Conservation (phyloP, 2,888 invertebrate genomes). For the Cenopis cana region DNA sequence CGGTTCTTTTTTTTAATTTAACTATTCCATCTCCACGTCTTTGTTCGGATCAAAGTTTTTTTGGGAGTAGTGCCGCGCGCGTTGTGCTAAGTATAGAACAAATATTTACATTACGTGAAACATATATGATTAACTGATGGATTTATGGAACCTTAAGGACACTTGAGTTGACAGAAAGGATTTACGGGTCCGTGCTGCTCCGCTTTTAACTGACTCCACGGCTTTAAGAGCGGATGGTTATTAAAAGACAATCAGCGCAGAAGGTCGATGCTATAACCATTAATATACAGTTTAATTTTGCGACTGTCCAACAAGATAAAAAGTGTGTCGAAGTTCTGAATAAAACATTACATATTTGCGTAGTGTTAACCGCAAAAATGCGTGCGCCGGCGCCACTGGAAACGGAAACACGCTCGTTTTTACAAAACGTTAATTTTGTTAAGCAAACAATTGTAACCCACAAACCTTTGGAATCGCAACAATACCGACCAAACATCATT, state of each 20-base stretch:
- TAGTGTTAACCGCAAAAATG: conserved; percentile 75
- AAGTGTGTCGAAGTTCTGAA: conserved; percentile 79
- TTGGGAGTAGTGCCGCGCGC: conserved; percentile 50
- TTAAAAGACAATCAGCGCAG: conserved; percentile 39
- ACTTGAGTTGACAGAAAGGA: conserved; percentile 60
- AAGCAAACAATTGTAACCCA: conserved; percentile 73
- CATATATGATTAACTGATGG: conserved; percentile 58
- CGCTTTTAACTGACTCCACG: conserved; percentile 55
- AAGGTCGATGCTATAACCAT: conserved; percentile 43
- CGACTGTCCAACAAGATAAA: conserved; percentile 53
- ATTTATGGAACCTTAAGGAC: conserved; percentile 68
- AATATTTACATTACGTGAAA: conserved; percentile 69
- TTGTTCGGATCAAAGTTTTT: conserved; percentile 66
- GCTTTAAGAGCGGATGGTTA: conserved; percentile 11
- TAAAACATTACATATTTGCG: conserved; percentile 63
- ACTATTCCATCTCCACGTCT: conserved; percentile 69
- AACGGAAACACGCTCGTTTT: conserved; percentile 73
- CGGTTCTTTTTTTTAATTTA: conserved; percentile 69
- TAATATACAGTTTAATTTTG: conserved; percentile 53
- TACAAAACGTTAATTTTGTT: conserved; percentile 71
- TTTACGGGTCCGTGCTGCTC: conserved; percentile 68
- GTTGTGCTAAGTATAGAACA: conserved; percentile 56
- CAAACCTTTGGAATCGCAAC: conserved; percentile 59
- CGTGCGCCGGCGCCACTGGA: conserved; percentile 60
- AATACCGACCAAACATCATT: conserved; percentile 65